Percentiles rank a stretch among this genome's conserved stretches.
Conservation (phyloP, 2,113 vertebrate species). For the Madoqua kirkii region DNA sequence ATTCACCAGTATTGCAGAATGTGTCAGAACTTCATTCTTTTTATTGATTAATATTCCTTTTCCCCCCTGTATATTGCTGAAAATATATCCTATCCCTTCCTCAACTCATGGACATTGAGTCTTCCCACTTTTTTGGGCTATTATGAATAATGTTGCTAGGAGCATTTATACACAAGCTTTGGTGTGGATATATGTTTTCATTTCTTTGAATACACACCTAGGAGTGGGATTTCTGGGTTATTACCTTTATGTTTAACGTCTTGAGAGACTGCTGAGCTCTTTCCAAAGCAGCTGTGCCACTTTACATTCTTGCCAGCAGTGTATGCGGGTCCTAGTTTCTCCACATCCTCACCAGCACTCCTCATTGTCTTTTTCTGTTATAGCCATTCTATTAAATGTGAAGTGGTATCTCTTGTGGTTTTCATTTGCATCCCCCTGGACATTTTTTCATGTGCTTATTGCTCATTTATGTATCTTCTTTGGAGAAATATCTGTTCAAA, state of each 20-base stretch:
- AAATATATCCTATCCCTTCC: not conserved
- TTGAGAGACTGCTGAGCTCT: not conserved
- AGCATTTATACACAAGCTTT: not conserved
- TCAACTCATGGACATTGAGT: not conserved
- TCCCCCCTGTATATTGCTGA: not conserved
- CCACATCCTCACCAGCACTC: not conserved
- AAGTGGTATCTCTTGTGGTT: not conserved
- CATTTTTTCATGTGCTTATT: not conserved
- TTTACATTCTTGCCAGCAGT: not conserved
- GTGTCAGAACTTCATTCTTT: not conserved
- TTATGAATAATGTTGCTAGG: not conserved
- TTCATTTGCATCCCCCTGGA: not conserved
- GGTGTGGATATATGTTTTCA: not conserved
- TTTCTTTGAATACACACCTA: not conserved
- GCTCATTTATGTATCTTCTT: not conserved
- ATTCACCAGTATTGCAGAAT: not conserved
- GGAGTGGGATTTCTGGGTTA: not conserved
- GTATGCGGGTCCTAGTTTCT: not conserved
- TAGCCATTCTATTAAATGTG: not conserved
- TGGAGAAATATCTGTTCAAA: not conserved
- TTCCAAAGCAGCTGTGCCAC: not conserved
- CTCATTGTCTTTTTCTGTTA: not conserved
- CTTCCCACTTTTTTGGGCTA: not conserved
- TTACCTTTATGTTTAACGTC: not conserved
- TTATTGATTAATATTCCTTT: not conserved